Evolutionary conservation across 2,888 invertebrate species (phyloP), one percentile per base, ranked within the genome.

Genomic region (Xestia ashworthii): DNA sequence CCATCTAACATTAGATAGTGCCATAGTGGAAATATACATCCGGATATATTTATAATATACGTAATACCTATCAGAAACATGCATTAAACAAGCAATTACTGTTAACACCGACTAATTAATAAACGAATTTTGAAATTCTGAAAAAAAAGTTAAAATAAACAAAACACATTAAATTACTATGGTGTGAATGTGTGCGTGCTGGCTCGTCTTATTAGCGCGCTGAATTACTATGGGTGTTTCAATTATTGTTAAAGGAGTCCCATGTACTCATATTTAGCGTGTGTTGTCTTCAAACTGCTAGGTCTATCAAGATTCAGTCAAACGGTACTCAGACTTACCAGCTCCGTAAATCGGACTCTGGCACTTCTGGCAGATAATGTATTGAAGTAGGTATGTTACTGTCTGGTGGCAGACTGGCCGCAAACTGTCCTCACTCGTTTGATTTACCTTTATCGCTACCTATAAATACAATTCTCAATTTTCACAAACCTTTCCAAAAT

Each of bases 401-500:
- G n/a, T 55, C 8, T 3, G 9, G 50, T 50, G 8, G 50, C 50
- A 3, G 11, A 55, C n/a, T 55, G n/a, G 25, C 25, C 25, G 25
- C 55, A n/a, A 58, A 5, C 25, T 14, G 25, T 58, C n/a, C 11
- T n/a, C 5, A 55, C 55, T 55, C 4, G 55, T n/a, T n/a, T n/a
- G n/a, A 12, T 11, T 11, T n/a, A 32, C 14, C 25, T 32, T 14
- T 16, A 3, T 32, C 1, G 32, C 16, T 60, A 32, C 60, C 60
- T 5, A 38, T 19, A 1, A n/a, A n/a, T n/a, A n/a, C n/a, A n/a
- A 19, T 19, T 19, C 38, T 72, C 22, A 32, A 58, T 38, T 19
- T 19, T 72, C 25, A 32, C 48, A 68, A 68, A 19, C 19, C 22
- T 19, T 25, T n/a, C 11, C 19, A n/a, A 48, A 76, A 67, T 67